Percentiles rank a stretch among this genome's conserved stretches.
Conservation (phyloP, 2,888 invertebrate genomes). For the Phytoseiulus persimilis region DNA sequence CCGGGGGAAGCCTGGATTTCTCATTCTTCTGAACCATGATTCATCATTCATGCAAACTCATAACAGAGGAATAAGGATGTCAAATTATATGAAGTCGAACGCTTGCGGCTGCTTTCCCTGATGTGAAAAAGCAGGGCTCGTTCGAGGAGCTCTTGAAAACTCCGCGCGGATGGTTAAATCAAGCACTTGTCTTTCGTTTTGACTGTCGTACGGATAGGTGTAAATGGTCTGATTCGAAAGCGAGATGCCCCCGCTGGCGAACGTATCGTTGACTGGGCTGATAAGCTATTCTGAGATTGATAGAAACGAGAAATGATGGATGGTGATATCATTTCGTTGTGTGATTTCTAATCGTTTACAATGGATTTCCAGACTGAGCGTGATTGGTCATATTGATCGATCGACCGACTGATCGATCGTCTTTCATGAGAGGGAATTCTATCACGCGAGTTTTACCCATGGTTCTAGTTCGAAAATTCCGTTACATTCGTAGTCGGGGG, state of each 20-base stretch:
- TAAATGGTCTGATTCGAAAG: not conserved
- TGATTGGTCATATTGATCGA: not conserved
- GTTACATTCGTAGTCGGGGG: not conserved
- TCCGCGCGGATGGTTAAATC: not conserved
- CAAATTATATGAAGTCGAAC: not conserved
- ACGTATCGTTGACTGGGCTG: not conserved
- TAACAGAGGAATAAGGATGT: not conserved
- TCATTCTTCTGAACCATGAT: not conserved
- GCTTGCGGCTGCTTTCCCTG: not conserved
- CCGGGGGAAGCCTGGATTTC: not conserved
- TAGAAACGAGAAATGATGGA: not conserved
- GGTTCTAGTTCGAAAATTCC: not conserved
- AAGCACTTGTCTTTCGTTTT: not conserved
- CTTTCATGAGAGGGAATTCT: not conserved
- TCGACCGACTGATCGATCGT: not conserved
- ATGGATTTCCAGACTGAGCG: not conserved
- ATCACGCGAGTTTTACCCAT: not conserved
- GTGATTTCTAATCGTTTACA: not conserved
- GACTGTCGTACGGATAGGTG: not conserved
- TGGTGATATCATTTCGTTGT: not conserved
- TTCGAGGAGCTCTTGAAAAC: no score
- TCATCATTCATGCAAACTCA: not conserved
- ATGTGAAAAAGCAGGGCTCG: no score
- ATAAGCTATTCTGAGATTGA: not conserved
- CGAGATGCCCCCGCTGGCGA: not conserved